Evolutionary conservation across 2,113 vertebrate species (phyloP).

Genomic region (Pimephales promelas): DNA sequence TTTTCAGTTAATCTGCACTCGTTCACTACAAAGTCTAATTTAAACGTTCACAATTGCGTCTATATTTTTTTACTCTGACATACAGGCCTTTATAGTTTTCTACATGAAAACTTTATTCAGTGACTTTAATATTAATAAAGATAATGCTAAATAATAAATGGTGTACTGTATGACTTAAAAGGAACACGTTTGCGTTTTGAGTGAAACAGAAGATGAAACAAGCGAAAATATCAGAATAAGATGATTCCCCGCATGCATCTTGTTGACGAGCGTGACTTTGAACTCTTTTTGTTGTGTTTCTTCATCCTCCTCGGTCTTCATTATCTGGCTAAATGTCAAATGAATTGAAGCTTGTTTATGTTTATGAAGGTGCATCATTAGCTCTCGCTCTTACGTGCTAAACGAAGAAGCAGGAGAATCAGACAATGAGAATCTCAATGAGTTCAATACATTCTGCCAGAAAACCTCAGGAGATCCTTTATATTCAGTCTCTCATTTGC

Average conservation of each 20-base stretch:
- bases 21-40: neutral
- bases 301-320: neutral
- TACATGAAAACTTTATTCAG: neutral
- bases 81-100: neutral
- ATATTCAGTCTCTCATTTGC: neutral
- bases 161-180: neutral
- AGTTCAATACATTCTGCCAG: neutral
- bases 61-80: neutral
- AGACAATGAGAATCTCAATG: neutral
- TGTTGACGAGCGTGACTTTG: neutral
- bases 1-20: neutral
- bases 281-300: constrained; percentile 1
- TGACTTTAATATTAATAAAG: neutral
- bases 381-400: neutral
- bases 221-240: neutral
- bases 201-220: neutral
- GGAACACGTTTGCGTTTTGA: neutral
- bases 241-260: neutral
- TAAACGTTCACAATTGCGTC: neutral
- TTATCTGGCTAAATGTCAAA: neutral
- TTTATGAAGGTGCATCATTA: neutral
- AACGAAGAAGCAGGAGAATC: neutral
- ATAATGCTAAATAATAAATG: neutral
- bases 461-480: neutral
- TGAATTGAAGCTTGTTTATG: neutral